These are phyloP conservation scores for Trichogramma dendrolimi DNA, from an alignment of 2,888 invertebrate species.

Conservation along the genomic window DNA sequence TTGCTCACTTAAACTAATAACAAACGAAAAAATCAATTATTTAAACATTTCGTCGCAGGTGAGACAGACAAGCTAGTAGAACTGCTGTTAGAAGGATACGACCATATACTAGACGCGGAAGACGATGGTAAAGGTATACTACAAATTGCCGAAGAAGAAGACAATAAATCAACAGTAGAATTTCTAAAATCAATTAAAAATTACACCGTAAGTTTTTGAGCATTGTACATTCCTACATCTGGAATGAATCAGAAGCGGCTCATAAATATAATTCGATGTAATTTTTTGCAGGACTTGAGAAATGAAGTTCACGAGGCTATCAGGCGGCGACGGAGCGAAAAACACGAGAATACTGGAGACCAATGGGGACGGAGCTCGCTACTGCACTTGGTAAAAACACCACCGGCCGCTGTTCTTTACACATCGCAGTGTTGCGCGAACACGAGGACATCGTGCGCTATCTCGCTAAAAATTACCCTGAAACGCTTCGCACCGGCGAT, in stretches of 20 bases:
- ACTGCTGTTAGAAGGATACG: conserved; percentile 77
- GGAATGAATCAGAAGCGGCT: background rate
- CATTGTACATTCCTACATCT: background rate
- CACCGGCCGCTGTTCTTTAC: conserved; percentile 75
- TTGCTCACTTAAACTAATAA: background rate
- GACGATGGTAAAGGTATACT: conserved; percentile 68
- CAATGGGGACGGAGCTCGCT: conserved; percentile 56
- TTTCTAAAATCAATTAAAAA: conserved; percentile 69
- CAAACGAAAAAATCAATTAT: background rate
- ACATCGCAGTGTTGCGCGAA: conserved; percentile 81
- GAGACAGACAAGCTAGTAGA: conserved; percentile 65
- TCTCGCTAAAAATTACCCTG: conserved; percentile 69
- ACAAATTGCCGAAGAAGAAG: conserved; percentile 66
- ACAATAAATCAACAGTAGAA: conserved; percentile 64
- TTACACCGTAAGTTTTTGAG: conserved; percentile 62
- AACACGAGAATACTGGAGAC: conserved; percentile 57
- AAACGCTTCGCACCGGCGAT: conserved; percentile 73
- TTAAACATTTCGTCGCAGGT: conserved; percentile 50
- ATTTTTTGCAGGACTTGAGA: conserved; percentile 62
- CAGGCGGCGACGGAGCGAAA: conserved; percentile 61
- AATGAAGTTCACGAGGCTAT: conserved; percentile 74
- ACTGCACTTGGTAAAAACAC: conserved; percentile 63
- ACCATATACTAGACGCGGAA: conserved; percentile 75
- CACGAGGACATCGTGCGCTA: conserved; percentile 76
- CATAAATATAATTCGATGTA: background rate